Evolutionary conservation across 2,888 invertebrate genomes (phyloP), one percentile per base, ranked within the genome.

Genomic region (Hypena proboscidalis): DNA sequence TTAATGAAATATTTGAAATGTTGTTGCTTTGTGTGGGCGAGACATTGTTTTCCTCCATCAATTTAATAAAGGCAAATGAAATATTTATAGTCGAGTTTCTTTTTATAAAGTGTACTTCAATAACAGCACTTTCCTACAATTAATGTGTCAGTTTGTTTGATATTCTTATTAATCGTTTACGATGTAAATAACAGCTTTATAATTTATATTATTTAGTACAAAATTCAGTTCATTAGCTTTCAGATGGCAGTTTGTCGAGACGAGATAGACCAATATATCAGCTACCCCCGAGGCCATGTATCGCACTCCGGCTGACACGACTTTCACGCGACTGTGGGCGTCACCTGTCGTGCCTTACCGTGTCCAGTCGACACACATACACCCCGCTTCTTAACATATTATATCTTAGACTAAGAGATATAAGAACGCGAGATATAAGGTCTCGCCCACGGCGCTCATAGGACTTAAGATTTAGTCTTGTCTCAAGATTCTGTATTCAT

Each of bases 301-400:
- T 51, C 41, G 44, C 52, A 23, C 20, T 52, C 50, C 51, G 58
- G 49, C 57, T 61, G 69, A 70, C 65, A 68, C 67, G 69, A 78
- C 82, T 83, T 83, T 84, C 83, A 71, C 76, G 71, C 59, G 51
- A 27, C 52, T 51, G 80, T 83, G 78, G 83, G 82, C 81, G 83
- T 74, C 78, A 77, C 82, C 81, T 80, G 78, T 71, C 70, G 78
- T 75, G 72, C 73, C 60, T 57, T 77, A 78, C 76, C 67, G 67
- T 64, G 60, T 59, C 59, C 71, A 60, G 35, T 52, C 51, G 40
- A 53, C 66, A 54, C 47, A 35, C 20, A 26, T 25, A 30, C 20
- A 40, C 38, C 29, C 31, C n/a, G 29, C 9, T 25, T 14, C 33
- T 43, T 11, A 27, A 13, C 11, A 53, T 42, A 54, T 39, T 53